Percentiles rank a stretch among this genome's conserved stretches.
phyloP scores from a whole-genome alignment of 1,140 invertebrate genomes.

The Hycleus cichorii region DNA sequence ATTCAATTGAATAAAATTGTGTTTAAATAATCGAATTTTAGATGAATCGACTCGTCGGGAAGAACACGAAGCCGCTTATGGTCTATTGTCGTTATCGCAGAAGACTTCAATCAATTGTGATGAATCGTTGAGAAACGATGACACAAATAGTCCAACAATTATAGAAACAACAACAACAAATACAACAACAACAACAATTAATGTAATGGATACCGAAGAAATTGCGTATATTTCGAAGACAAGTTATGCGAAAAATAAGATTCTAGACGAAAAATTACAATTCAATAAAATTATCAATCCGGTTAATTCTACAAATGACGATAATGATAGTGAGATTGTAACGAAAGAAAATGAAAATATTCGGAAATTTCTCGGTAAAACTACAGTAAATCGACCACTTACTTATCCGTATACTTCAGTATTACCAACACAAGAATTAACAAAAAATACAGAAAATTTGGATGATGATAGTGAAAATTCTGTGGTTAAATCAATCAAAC shows the following conservation, averaged over 20 bases:
- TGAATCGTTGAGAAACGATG: conserved; percentile 3
- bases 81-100: conserved; percentile 70
- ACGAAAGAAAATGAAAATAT: conserved; percentile 19
- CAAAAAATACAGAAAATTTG: conserved; percentile 7
- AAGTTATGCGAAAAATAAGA: conserved; percentile 39
- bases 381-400: conserved; percentile 29
- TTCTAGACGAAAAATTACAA: conserved; percentile 29
- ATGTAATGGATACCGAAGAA: conserved; percentile 38
- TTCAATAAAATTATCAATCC: conserved; percentile 13
- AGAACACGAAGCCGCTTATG: conserved; percentile 83
- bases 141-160: conserved; percentile 3
- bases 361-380: conserved; percentile 29
- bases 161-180: neutral
- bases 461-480: conserved; percentile 8
- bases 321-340: neutral
- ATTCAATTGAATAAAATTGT: neutral
- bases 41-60: conserved; percentile 48
- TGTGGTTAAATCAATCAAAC: conserved; percentile 27
- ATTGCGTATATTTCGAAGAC: conserved; percentile 40
- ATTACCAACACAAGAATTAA: neutral
- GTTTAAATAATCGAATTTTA: conserved; percentile 15
- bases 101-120: conserved; percentile 34
- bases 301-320: neutral
- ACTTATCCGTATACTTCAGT: conserved; percentile 37
- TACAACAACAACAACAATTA: neutral